Evolutionary conservation across 2,797 vertebrate species (phyloP), one percentile per base, ranked within the genome.

Genomic region (Liparis tanakae): DNA sequence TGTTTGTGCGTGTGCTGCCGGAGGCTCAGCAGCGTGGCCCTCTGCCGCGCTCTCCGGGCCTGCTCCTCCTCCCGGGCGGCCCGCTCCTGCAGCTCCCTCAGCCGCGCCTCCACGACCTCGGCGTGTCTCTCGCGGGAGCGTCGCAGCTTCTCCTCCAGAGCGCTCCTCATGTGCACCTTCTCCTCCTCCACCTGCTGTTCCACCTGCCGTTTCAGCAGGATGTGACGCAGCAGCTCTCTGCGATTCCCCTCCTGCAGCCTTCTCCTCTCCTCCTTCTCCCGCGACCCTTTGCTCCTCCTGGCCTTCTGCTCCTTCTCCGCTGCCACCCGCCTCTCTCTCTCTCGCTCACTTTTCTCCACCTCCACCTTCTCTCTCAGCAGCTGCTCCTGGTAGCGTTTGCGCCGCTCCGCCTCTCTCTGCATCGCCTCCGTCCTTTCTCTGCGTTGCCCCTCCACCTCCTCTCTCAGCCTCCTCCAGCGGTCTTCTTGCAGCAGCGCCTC

Each of bases 171-270:
- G 15, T 88, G 88, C 0, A 62, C 87, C 74, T 92, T 83, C 78
- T 94, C 93, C 0, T 92, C 90, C 59, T 90, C 88, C 60, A 59
- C 60, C 84, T 91, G 93, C 74, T 93, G 92, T 77, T 94, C 92
- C 7, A 75, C 76, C 72, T 93, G 89, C 51, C 87, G 87, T 65
- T 93, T 95, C 2, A 93, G 85, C 1, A 95, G 91, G 54, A 94
- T 70, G 81, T 94, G 92, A 3, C 89, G 87, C 1, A 96, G 87
- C 2, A 90, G 81, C 67, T 94, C 91, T 25, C 80, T 92, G 0
- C 83, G 83, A 18, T 94, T 95, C 56, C 87, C 88, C 66, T 93
- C 87, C 59, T 79, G 91, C 58, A 92, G 76, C 80, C 84, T 92
- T 53, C 54, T 90, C 78, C 41, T 85, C 44, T 85, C 81, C 48